Evolutionary conservation across 2,113 vertebrate species (phyloP).

Genomic region (Sebastes fasciatus): DNA sequence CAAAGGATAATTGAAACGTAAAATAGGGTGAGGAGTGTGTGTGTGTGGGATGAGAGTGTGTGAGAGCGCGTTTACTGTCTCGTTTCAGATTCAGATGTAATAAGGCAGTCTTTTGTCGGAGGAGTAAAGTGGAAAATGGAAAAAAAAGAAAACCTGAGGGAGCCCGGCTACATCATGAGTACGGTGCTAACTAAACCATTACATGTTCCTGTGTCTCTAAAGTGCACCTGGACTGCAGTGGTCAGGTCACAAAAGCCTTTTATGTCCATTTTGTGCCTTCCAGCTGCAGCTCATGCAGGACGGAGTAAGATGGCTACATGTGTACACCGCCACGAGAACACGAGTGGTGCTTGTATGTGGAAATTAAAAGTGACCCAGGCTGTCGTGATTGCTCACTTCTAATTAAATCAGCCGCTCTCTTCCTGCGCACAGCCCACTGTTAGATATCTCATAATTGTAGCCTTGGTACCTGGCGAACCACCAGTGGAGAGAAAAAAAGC

Average conservation of each 20-base stretch:
- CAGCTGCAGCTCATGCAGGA: conserved; percentile 41
- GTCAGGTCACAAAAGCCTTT: conserved; percentile 35
- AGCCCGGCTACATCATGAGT: conserved; percentile 63
- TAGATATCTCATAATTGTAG: conserved; percentile 59
- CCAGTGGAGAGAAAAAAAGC: conserved; percentile 37
- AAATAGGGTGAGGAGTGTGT: conserved; percentile 44
- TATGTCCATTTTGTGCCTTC: conserved; percentile 19
- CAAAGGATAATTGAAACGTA: conserved; percentile 71
- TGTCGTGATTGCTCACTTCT: conserved; percentile 54
- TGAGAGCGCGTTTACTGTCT: conserved; percentile 61
- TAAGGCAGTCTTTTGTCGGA: conserved; percentile 68
- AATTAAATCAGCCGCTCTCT: conserved; percentile 67
- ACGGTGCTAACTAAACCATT: conserved; percentile 27
- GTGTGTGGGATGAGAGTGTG: conserved; percentile 38
- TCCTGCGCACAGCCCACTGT: conserved; percentile 28
- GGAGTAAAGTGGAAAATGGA: conserved; percentile 40
- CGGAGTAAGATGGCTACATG: conserved; percentile 50
- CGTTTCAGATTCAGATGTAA: conserved; percentile 56
- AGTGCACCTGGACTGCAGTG: conserved; percentile 43
- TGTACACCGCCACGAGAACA: conserved; percentile 40
- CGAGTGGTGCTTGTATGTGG: conserved; percentile 34
- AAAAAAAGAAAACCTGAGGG: conserved; percentile 63
- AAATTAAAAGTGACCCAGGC: conserved; percentile 61
- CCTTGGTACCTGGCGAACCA: conserved; percentile 55
- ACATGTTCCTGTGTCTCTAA: conserved; percentile 49